phyloP scores from a whole-genome alignment of 2,888 invertebrate species.

The Myopa testacea region DNA sequence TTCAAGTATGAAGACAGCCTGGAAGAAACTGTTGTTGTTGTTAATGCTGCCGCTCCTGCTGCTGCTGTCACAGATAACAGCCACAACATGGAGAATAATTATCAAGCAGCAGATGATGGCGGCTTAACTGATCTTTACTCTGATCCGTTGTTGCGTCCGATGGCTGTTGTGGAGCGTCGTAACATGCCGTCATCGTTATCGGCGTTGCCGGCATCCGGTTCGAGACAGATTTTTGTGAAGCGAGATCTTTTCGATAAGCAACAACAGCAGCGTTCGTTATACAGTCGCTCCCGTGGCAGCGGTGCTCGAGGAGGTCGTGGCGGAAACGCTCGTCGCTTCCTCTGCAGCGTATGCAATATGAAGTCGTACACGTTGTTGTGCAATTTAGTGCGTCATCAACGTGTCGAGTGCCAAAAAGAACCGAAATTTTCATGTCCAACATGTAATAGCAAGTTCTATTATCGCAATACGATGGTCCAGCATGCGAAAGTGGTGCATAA shows the following conservation, averaged over 20 bases:
- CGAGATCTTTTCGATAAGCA: constrained; percentile 30
- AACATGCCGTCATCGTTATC: neutral
- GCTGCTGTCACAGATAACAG: neutral
- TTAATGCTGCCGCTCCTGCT: neutral
- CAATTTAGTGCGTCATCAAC: constrained; percentile 68
- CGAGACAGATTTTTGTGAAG: constrained; percentile 27
- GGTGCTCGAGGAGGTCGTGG: neutral
- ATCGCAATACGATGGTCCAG: constrained; percentile 50
- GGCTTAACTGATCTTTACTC: neutral
- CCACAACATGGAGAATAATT: neutral
- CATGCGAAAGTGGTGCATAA: constrained; percentile 46
- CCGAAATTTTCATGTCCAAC: constrained; percentile 67
- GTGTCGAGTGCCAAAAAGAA: constrained; percentile 70
- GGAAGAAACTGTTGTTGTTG: neutral
- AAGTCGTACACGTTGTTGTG: constrained; percentile 61
- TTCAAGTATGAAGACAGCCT: neutral
- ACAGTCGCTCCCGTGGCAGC: neutral
- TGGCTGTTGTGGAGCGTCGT: constrained; percentile 6
- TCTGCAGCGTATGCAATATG: constrained; percentile 23
- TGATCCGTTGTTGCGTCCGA: constrained; percentile 20
- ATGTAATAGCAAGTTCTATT: constrained; percentile 61
- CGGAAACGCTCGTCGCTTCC: constrained; percentile 10
- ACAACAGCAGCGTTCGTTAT: neutral
- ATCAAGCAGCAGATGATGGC: neutral
- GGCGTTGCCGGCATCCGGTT: neutral